phyloP scores from a whole-genome alignment of 1,140 invertebrate species.

The Drosophila suzukii region DNA sequence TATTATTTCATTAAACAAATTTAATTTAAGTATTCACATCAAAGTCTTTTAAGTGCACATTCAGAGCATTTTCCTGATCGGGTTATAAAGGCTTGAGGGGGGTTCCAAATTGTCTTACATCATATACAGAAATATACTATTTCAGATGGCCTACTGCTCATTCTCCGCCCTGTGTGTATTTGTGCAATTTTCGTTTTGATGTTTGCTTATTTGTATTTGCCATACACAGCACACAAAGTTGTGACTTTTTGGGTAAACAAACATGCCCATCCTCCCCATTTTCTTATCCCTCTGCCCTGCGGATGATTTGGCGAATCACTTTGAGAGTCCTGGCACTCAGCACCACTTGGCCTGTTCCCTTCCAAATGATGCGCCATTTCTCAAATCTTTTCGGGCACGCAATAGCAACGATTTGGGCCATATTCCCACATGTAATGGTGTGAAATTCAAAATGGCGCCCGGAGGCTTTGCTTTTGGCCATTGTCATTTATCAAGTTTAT shows the following conservation, averaged over 20 bases:
- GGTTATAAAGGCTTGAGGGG: not conserved
- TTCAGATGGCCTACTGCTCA: constrained; percentile 6
- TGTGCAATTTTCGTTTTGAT: constrained; percentile 68
- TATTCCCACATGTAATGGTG: constrained; percentile 70
- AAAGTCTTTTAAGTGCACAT: not conserved
- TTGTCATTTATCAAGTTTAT: constrained; percentile 81
- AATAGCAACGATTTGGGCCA: constrained; percentile 1
- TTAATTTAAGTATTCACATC: not conserved
- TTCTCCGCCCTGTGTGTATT: constrained; percentile 18
- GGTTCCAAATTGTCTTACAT: constrained; percentile 1
- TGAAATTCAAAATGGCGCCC: constrained; percentile 77
- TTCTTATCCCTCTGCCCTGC: constrained; percentile 4
- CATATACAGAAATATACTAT: not conserved
- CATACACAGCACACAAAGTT: constrained; percentile 61
- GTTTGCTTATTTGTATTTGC: constrained; percentile 70
- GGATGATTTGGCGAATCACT: constrained; percentile 67
- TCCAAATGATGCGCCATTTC: constrained; percentile 74
- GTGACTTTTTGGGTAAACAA: constrained; percentile 72
- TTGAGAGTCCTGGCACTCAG: constrained; percentile 57
- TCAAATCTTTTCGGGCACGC: constrained; percentile 61
- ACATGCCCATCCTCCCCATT: constrained; percentile 11
- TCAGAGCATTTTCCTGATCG: not conserved
- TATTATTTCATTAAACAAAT: not conserved
- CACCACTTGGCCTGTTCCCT: constrained; percentile 62
- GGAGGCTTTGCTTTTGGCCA: constrained; percentile 32